Evolutionary conservation across 1,140 invertebrate species (phyloP).

Genomic region (Wasmannia auropunctata): DNA sequence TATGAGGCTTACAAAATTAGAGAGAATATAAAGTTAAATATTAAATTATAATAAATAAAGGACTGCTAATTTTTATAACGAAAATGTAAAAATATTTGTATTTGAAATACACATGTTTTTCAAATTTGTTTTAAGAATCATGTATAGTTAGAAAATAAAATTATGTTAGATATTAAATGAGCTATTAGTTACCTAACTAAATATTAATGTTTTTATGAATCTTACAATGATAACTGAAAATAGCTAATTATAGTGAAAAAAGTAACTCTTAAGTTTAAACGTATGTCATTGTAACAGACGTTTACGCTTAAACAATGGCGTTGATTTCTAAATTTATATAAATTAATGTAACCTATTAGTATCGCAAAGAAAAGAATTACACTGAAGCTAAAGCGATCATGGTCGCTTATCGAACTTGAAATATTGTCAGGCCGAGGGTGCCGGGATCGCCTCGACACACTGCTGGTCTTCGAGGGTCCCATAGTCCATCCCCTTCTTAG

Average conservation of each 20-base stretch:
- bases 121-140: neutral
- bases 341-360: constrained; percentile 14
- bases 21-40: neutral
- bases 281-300: neutral
- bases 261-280: neutral
- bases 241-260: neutral
- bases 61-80: neutral
- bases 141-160: neutral
- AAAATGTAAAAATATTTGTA: neutral
- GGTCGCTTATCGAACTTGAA: constrained; percentile 55
- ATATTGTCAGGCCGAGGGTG: constrained; percentile 65
- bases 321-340: neutral
- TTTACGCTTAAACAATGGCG: neutral
- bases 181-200: neutral
- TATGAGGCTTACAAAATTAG: neutral
- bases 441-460: constrained; percentile 73
- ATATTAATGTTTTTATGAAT: neutral
- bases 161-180: neutral
- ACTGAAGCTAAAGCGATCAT: constrained; percentile 29
- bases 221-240: neutral
- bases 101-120: neutral
- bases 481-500: constrained; percentile 79
- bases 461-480: constrained; percentile 77
- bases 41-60: neutral
- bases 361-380: neutral